phyloP scores from a whole-genome alignment of 2,888 invertebrate genomes.

The Dromius quadrimaculatus region DNA sequence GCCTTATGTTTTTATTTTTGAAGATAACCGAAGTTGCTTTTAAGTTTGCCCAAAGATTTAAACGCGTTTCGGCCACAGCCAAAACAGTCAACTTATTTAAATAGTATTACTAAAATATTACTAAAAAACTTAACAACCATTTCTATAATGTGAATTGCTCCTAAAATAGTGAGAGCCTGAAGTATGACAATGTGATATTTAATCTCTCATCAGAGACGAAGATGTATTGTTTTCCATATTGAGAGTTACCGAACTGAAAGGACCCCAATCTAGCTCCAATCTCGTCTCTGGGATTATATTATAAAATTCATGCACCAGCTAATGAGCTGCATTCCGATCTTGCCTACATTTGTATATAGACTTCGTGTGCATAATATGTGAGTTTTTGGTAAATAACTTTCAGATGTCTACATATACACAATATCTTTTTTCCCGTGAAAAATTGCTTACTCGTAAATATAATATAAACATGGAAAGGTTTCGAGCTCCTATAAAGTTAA shows the following conservation, averaged over 20 bases:
- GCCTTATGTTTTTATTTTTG: slow-evolving; percentile 34
- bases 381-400: slow-evolving; percentile 36
- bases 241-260: background rate
- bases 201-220: too few relatives aligned
- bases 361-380: slow-evolving; percentile 36
- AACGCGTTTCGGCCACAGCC: background rate
- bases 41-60: too few relatives aligned
- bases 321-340: slow-evolving; percentile 34
- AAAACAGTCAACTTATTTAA: too few relatives aligned
- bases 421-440: background rate
- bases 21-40: slow-evolving; percentile 34
- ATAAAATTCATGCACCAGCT: slow-evolving; percentile 35
- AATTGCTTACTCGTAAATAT: slow-evolving; percentile 29
- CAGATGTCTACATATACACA: slow-evolving; percentile 23
- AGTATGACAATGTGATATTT: too few relatives aligned
- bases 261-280: background rate
- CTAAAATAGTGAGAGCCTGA: too few relatives aligned
- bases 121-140: too few relatives aligned
- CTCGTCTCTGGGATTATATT: slow-evolving; percentile 30
- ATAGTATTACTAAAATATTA: too few relatives aligned
- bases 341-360: slow-evolving; percentile 23
- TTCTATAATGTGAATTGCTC: too few relatives aligned
- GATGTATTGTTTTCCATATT: too few relatives aligned
- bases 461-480: background rate
- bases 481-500: background rate